Evolutionary conservation across 2,888 invertebrate species (phyloP), one percentile per base, ranked within the genome.

Genomic region (Limnephilus marmoratus): DNA sequence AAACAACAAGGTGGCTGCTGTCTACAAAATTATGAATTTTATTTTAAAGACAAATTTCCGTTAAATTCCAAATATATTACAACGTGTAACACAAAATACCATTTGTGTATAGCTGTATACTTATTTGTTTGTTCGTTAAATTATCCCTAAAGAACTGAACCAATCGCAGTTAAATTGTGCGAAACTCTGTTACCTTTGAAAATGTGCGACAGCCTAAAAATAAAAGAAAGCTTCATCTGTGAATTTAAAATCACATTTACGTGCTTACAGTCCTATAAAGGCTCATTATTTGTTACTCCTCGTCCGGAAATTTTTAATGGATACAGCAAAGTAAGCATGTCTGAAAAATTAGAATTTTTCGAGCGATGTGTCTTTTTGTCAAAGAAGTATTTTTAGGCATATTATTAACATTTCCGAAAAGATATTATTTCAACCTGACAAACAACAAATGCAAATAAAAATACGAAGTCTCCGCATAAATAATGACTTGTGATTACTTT

Each of bases 301-400:
- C 37, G 80, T 34, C 88, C 41, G 88, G 80, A 89, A 89, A 89
- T 81, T 89, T 89, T 80, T 89, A 89, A 89, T 89, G 88, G 80
- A 80, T 37, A 80, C 80, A 45, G 86, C 34, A 45, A 68, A 68
- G 68, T n/a, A 68, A 68, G 68, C 68, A 68, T 68, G 24, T 68
- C 24, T 68, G 7, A 68, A 24, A 68, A 9, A n/a, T 24, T 9
- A 7, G 24, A 24, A 68, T 24, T 37, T 29, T 68, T 53, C 53
- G 31, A 80, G 29, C 11, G 68, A n/a, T 68, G 34, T 29, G 45
- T 45, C n/a, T 49, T 49, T 86, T 86, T 29, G 7, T 87, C 68
- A 87, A 68, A 68, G 68, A 31, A 86, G n/a, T 37, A 68, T 68
- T 68, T 68, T 68, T 9, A 37, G 83, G 24, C 37, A 83, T n/a